phyloP scores from a whole-genome alignment of 2,113 vertebrate species.

The Nothoprocta perdicaria region DNA sequence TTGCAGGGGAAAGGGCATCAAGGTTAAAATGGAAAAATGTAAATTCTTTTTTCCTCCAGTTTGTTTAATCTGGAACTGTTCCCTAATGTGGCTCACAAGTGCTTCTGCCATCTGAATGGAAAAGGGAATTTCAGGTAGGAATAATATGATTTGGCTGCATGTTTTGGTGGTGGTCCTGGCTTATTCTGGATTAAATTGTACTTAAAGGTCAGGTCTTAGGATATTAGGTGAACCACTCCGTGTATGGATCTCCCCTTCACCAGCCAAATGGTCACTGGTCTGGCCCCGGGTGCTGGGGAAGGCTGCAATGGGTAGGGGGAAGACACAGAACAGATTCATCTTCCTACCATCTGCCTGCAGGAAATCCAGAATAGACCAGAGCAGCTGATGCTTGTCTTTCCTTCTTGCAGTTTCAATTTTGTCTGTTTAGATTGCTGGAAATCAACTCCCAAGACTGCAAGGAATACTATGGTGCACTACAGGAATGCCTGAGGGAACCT shows the following conservation, averaged over 20 bases:
- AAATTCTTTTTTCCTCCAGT: rapidly evolving
- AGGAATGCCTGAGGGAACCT: conserved; percentile 11
- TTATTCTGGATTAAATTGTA: not conserved
- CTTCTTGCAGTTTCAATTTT: conserved; percentile 2
- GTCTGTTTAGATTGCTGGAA: not conserved
- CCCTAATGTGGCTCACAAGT: not conserved
- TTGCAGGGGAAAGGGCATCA: not conserved
- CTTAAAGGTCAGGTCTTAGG: not conserved
- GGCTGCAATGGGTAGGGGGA: not conserved
- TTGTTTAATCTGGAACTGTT: not conserved
- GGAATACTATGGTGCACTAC: not conserved
- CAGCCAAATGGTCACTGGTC: not conserved
- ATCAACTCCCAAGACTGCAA: not conserved
- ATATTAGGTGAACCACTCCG: not conserved
- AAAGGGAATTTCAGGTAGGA: not conserved
- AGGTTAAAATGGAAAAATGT: not conserved
- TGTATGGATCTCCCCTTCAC: not conserved
- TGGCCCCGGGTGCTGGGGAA: not conserved
- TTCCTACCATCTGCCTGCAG: not conserved
- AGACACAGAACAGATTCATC: not conserved
- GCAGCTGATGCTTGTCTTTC: not conserved
- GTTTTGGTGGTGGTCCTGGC: not conserved
- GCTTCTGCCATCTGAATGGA: not conserved
- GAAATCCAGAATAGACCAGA: not conserved
- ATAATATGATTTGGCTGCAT: not conserved